phyloP scores from a whole-genome alignment of 1,140 invertebrate genomes.

The Pseudomyrmex cubaensis region DNA sequence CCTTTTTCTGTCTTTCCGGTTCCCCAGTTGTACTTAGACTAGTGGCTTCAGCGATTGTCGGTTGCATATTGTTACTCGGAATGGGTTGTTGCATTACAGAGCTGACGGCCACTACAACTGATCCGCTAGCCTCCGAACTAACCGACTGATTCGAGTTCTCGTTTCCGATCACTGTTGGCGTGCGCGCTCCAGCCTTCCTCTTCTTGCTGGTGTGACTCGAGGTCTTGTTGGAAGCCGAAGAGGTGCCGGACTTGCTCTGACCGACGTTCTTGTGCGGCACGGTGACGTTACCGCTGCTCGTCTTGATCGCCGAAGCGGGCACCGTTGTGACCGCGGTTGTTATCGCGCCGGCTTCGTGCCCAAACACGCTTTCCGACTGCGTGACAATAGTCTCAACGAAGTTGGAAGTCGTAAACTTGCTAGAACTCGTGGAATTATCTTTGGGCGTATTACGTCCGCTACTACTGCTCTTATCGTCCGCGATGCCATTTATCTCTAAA shows the following conservation, averaged over 20 bases:
- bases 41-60: constrained; percentile 78
- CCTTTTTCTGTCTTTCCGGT: constrained; percentile 80
- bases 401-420: constrained; percentile 86
- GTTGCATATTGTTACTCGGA: constrained; percentile 72
- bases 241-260: constrained; percentile 74
- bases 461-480: constrained; percentile 79
- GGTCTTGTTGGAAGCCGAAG: constrained; percentile 71
- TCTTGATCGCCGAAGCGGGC: constrained; percentile 46
- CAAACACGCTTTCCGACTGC: constrained; percentile 83
- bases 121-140: constrained; percentile 80
- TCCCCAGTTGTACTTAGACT: constrained; percentile 77
- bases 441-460: constrained; percentile 83
- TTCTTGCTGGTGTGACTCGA: constrained; percentile 80
- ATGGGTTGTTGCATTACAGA: constrained; percentile 66
- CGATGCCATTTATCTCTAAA: constrained; percentile 79
- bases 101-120: constrained; percentile 74
- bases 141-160: constrained; percentile 82
- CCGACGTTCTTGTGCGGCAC: constrained; percentile 68
- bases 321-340: constrained; percentile 39
- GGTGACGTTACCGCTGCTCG: constrained; percentile 66
- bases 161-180: constrained; percentile 80
- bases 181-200: constrained; percentile 81
- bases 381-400: constrained; percentile 85
- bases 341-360: constrained; percentile 74
- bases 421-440: constrained; percentile 78